phyloP scores from a whole-genome alignment of 2,797 vertebrate genomes.

The Rhynchotus rufescens region DNA sequence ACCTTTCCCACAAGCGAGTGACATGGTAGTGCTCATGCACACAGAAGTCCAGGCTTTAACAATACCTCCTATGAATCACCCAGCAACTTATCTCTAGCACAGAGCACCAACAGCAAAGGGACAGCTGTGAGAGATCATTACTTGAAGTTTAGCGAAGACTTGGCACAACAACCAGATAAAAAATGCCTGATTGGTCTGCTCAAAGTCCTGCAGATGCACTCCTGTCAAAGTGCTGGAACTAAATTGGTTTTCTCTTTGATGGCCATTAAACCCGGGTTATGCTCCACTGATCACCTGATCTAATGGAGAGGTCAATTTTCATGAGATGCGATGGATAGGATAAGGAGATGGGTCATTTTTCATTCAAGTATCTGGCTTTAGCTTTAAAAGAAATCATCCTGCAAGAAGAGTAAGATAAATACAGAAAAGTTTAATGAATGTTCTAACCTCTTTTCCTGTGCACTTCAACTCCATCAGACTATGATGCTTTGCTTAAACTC shows the following conservation, averaged over 20 bases:
- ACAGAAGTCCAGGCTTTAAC: background rate
- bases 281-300: slow-evolving; percentile 58
- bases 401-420: slow-evolving; percentile 55
- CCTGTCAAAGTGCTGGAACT: slow-evolving; percentile 52
- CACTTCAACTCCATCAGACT: slow-evolving; percentile 36
- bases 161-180: slow-evolving; percentile 38
- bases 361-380: slow-evolving; percentile 53
- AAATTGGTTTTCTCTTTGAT: slow-evolving; percentile 69
- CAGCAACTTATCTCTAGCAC: background rate
- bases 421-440: slow-evolving; percentile 67
- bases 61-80: background rate
- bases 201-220: slow-evolving; percentile 19
- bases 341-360: slow-evolving; percentile 60
- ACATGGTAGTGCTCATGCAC: background rate
- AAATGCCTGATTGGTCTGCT: background rate
- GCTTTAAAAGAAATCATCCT: slow-evolving; percentile 59
- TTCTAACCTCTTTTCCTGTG: slow-evolving; percentile 48
- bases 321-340: slow-evolving; percentile 34
- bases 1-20: background rate
- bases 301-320: slow-evolving; percentile 77
- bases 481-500: slow-evolving; percentile 43
- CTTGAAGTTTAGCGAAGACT: slow-evolving; percentile 42
- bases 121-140: background rate
- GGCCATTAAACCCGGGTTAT: slow-evolving; percentile 68
- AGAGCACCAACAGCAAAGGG: background rate